Percentiles rank a stretch among this genome's conserved stretches.
Evolutionary conservation across 2,113 vertebrate genomes (phyloP).

Genomic region (Pseudopipra pipra): DNA sequence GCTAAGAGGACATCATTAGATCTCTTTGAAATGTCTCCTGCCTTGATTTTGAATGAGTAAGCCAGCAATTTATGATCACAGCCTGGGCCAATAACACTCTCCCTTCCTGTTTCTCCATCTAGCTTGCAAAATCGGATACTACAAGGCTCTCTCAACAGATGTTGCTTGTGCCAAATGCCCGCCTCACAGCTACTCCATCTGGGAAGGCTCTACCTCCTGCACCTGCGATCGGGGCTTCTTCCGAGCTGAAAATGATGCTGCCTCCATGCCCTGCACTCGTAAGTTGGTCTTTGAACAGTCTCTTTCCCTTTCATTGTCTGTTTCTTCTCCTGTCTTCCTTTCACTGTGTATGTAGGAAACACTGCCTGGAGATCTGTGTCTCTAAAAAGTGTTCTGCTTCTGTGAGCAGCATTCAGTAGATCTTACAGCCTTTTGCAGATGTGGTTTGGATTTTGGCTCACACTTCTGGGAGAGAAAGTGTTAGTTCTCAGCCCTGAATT

Average conservation of each 20-base stretch:
- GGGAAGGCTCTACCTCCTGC: conserved; percentile 93
- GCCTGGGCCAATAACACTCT: conserved; percentile 1
- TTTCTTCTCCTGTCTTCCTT: background rate
- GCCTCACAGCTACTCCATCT: conserved; percentile 91
- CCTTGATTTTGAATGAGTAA: conserved; percentile 40
- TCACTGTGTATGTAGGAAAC: background rate
- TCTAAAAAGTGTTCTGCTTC: background rate
- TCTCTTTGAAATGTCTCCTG: conserved; percentile 42
- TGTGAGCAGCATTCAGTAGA: background rate
- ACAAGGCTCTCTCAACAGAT: conserved; percentile 91
- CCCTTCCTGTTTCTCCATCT: conserved; percentile 17
- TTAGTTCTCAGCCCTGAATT: background rate
- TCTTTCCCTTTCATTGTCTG: background rate
- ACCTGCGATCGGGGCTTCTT: conserved; percentile 93
- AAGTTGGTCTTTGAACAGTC: conserved; percentile 69
- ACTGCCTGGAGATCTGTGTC: background rate
- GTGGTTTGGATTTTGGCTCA: background rate
- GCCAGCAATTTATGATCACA: background rate
- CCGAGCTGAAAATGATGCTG: conserved; percentile 89
- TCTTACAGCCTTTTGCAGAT: background rate
- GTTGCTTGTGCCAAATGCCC: conserved; percentile 91
- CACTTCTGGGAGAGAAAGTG: background rate
- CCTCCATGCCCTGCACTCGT: conserved; percentile 95
- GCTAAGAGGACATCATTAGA: conserved; percentile 40
- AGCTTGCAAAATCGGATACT: conserved; percentile 97